Evolutionary conservation across 2,797 vertebrate species (phyloP).

Genomic region (Falco berigora): DNA sequence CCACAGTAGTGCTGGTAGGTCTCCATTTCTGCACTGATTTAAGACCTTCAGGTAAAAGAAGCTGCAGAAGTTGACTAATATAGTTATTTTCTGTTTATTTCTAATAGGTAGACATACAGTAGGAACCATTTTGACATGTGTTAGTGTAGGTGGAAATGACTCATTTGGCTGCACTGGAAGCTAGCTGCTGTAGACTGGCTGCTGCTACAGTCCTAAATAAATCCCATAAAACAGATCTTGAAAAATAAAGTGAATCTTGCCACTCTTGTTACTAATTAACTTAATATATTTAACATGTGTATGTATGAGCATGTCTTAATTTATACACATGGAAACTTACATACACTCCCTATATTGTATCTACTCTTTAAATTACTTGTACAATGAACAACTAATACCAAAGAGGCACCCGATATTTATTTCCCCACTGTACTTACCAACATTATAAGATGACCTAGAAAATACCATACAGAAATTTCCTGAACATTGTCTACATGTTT

Average conservation of each 20-base stretch:
- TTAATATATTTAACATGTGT: neutral
- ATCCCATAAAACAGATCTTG: constrained; percentile 1
- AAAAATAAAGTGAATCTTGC: constrained; percentile 20
- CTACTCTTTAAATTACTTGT: neutral
- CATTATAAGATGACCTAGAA: neutral
- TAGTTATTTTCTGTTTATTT: constrained; percentile 17
- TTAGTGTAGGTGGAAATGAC: constrained; percentile 68
- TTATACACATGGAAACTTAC: neutral
- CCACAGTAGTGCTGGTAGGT: neutral
- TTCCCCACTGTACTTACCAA: neutral
- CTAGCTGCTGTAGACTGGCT: constrained; percentile 58
- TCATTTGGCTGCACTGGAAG: constrained; percentile 59
- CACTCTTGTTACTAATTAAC: neutral
- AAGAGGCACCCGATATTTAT: neutral
- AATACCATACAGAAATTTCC: neutral
- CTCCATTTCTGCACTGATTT: neutral
- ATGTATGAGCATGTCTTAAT: neutral
- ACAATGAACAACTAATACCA: neutral
- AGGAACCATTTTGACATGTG: constrained; percentile 53
- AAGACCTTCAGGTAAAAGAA: neutral
- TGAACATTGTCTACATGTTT: neutral
- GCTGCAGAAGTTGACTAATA: neutral
- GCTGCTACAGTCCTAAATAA: constrained; percentile 56
- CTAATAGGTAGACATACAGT: constrained; percentile 21
- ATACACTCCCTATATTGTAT: neutral